Evolutionary conservation across 2,113 vertebrate species (phyloP), one percentile per base, ranked within the genome.

Genomic region (Clarias gariepinus): DNA sequence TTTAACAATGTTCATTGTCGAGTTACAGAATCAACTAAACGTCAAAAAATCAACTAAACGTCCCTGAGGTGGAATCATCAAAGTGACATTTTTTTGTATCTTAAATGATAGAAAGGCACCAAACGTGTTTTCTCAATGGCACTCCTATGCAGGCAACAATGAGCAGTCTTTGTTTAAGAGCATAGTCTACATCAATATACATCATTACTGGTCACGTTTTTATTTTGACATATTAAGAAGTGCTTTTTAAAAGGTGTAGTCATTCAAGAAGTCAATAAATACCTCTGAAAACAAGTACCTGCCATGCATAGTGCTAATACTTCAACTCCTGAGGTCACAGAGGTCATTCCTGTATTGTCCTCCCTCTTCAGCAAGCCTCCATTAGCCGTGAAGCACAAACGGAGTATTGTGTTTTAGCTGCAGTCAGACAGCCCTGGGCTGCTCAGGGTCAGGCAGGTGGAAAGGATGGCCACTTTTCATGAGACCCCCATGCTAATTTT

Each of bases 251-350:
- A 36, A 18, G 16, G 19, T n/a, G 15, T 19, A 28, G 36, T 66
- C 41, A 82, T 82, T 52, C 81, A 63, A 64, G 81, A 66, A 82
- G 81, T 28, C 41, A 66, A 66, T 66, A 66, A 82, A 53, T 78
- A 21, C 58, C 83, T 36, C 86, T 87, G 84, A 76, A 82, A 89
- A 91, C 91, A 92, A 94, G 84, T 89, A 77, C 47, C 89, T 78
- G 90, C 90, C 90, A 91, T 92, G 92, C 92, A 91, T 91, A 33
- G 73, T 86, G 71, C 84, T 57, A 61, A 82, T 68, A 64, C 52
- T 88, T 61, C 41, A 30, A 19, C 85, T 52, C 47, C 3, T 47
- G 66, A 57, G 86, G 85, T 89, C 71, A 71, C 28, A 63, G 55
- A 85, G 86, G 81, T 89, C 81, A 86, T 5, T 36, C 23, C 61